A percentile compares a stretch with the other conserved stretches of the same genome.
phyloP scores from a whole-genome alignment of 2,113 vertebrate species.

The Falcunculus frontatus region DNA sequence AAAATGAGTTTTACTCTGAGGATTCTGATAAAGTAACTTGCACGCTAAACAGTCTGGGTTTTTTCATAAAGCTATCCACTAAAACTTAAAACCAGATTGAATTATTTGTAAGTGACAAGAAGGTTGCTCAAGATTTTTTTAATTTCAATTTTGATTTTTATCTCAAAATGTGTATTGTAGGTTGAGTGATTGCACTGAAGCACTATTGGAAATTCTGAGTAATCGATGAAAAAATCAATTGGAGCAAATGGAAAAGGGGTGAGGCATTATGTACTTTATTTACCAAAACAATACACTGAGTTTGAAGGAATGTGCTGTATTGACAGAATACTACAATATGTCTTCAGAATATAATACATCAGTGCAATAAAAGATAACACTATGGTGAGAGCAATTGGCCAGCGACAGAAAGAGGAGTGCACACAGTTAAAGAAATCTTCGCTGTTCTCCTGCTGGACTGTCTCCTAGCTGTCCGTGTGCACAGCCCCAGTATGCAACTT shows the following conservation, averaged over 20 bases:
- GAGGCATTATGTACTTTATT: background rate
- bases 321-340: background rate
- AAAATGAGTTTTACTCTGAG: conserved; percentile 31
- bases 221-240: background rate
- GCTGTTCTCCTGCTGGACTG: background rate
- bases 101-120: conserved; percentile 10
- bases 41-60: background rate
- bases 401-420: background rate
- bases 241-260: background rate
- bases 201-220: background rate
- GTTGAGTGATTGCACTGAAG: background rate
- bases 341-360: background rate
- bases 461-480: background rate
- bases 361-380: background rate
- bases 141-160: background rate
- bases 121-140: background rate
- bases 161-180: background rate
- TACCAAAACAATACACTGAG: background rate
- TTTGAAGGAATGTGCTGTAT: background rate
- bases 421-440: background rate
- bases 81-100: background rate
- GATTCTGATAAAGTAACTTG: background rate
- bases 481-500: background rate
- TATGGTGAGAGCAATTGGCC: background rate
- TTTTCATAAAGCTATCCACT: background rate